phyloP scores from a whole-genome alignment of 1,140 invertebrate genomes.

The Rhysida immarginata region DNA sequence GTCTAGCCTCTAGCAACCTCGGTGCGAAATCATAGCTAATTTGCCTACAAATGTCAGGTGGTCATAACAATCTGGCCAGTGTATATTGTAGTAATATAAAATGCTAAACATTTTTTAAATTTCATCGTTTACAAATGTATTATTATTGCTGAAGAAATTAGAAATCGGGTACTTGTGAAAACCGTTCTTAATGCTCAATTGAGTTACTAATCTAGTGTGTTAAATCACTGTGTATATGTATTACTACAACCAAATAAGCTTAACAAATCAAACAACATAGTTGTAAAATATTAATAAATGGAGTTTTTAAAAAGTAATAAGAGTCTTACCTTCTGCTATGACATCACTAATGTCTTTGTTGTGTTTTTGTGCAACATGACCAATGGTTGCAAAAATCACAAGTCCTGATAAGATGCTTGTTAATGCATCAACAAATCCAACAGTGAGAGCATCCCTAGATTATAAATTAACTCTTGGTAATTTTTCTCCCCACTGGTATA shows the following conservation, averaged over 20 bases:
- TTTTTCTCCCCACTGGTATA: too few relatives aligned
- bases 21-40: too few relatives aligned
- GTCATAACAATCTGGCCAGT: too few relatives aligned
- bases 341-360: conserved; percentile 55
- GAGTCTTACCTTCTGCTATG: conserved; percentile 57
- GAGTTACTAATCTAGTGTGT: neutral
- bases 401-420: conserved; percentile 71
- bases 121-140: too few relatives aligned
- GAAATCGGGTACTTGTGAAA: neutral
- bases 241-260: neutral
- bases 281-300: too few relatives aligned
- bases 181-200: neutral
- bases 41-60: too few relatives aligned
- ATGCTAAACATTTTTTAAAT: too few relatives aligned
- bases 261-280: neutral
- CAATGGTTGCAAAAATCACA: conserved; percentile 73
- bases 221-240: neutral
- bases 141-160: neutral
- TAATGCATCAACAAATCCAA: conserved; percentile 62
- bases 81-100: too few relatives aligned
- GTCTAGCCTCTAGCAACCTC: too few relatives aligned
- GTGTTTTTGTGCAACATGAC: conserved; percentile 67
- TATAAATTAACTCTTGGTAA: neutral
- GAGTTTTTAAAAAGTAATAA: conserved; percentile 1
- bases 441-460: conserved; percentile 55